Evolutionary conservation across 2,888 invertebrate species (phyloP), one percentile per base, ranked within the genome.

Genomic region (Hirtodrosophila alboralis): DNA sequence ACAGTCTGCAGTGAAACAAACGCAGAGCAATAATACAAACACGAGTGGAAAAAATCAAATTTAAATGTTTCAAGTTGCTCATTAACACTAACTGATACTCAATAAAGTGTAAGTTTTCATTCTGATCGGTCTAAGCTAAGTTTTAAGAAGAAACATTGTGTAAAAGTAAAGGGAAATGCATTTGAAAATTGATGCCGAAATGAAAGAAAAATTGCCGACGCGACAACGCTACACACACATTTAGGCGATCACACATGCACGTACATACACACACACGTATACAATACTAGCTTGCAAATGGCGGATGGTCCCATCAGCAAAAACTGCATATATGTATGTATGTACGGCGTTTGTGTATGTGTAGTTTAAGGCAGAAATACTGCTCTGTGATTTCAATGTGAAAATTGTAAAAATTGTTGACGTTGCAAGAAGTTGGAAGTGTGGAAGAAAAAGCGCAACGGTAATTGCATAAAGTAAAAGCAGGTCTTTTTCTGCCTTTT

Each of bases 351-450:
- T 40, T 31, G 14, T 60, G 47, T 33, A 41, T 54, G 53, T 53
- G 52, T 60, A 28, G 37, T 37, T 51, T 37, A 62, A 56, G 31
- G 67, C 71, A 71, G 43, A 65, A 60, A 65, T 71, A 45, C 49
- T 68, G 72, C 48, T 71, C 34, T 52, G 69, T 71, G 74, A 68
- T 68, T 66, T 63, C 56, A 58, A 66, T 70, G 71, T 71, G 67
- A 67, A 77, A 80, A 72, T n/a, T 52, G 67, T 64, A 47, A 71
- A 76, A 76, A 64, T 64, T 79, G 85, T 84, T 75, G 83, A 85
- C 85, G 79, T 79, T 79, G 79, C 83, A 85, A 66, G 54, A 63
- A 61, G 57, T 74, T 69, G 33, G 30, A 27, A 60, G 38, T 54
- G 60, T 62, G 38, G 41, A 52, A 37, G 37, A 53, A 68, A 49